Evolutionary conservation across 2,113 vertebrate species (phyloP).

Genomic region (Accipiter virgatus): DNA sequence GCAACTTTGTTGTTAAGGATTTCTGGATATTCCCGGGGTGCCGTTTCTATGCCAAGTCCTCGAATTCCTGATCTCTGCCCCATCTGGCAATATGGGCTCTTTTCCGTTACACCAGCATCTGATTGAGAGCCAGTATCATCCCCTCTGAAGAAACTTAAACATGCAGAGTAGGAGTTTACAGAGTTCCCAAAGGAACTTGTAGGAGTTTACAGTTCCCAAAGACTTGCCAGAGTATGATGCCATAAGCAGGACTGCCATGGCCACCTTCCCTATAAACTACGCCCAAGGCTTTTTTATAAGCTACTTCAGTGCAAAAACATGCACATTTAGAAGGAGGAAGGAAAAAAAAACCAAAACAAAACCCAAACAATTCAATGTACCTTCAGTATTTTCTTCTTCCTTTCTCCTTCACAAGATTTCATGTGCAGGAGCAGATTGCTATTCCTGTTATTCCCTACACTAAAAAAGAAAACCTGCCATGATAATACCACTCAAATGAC

Average conservation of each 20-base stretch:
- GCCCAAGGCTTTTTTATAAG: neutral
- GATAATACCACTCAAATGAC: neutral
- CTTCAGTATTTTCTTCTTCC: neutral
- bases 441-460: neutral
- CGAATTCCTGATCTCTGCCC: neutral
- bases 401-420: neutral
- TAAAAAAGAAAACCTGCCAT: neutral
- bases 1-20: neutral
- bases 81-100: neutral
- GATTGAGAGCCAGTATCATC: neutral
- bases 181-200: neutral
- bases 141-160: neutral
- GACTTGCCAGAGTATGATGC: neutral
- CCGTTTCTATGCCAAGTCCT: neutral
- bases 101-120: neutral
- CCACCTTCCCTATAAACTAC: neutral
- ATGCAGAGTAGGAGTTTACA: neutral
- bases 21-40: neutral
- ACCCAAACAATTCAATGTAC: neutral
- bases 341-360: neutral
- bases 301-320: neutral
- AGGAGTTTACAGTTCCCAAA: neutral
- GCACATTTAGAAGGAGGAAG: neutral
- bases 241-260: neutral
- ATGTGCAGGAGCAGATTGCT: neutral